These are phyloP conservation scores for Strigamia transsilvanica DNA, from an alignment of 2,888 invertebrate species.

Conservation along the genomic window DNA sequence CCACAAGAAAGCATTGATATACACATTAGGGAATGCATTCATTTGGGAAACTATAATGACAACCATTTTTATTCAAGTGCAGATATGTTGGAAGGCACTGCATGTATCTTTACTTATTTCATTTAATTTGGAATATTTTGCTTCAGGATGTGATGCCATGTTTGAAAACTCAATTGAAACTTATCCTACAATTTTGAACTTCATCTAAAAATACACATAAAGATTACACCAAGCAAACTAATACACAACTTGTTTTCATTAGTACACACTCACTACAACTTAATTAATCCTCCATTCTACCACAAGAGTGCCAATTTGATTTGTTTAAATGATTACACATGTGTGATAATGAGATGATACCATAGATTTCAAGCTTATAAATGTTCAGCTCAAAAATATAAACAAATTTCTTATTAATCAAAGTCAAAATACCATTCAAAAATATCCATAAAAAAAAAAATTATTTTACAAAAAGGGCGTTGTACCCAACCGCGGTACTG, in stretches of 20 bases:
- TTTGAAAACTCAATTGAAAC: neutral
- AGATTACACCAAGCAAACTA: too few species aligned
- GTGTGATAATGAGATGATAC: slow-evolving; percentile 10
- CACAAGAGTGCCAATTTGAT: neutral
- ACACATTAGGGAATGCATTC: slow-evolving; percentile 2
- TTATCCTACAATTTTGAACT: neutral
- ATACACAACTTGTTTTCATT: neutral
- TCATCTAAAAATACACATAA: neutral
- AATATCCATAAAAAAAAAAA: slow-evolving; percentile 17
- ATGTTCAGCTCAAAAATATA: slow-evolving; percentile 14
- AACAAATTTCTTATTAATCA: too few species aligned
- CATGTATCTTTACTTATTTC: neutral
- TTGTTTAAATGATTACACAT: neutral
- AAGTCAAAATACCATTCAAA: slow-evolving; percentile 6
- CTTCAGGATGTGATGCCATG: neutral
- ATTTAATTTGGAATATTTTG: neutral
- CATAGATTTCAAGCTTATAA: neutral
- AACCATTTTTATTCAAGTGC: slow-evolving; percentile 5
- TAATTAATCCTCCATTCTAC: slow-evolving; percentile 5
- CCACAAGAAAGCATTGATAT: neutral
- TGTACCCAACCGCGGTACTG: neutral
- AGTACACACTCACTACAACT: neutral
- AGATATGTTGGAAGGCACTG: slow-evolving; percentile 30
- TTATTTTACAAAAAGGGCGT: neutral
- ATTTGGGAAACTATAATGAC: slow-evolving; percentile 24